Percentiles rank a stretch among this genome's conserved stretches.
phyloP scores from a whole-genome alignment of 2,797 vertebrate genomes.

The Columba guinea region DNA sequence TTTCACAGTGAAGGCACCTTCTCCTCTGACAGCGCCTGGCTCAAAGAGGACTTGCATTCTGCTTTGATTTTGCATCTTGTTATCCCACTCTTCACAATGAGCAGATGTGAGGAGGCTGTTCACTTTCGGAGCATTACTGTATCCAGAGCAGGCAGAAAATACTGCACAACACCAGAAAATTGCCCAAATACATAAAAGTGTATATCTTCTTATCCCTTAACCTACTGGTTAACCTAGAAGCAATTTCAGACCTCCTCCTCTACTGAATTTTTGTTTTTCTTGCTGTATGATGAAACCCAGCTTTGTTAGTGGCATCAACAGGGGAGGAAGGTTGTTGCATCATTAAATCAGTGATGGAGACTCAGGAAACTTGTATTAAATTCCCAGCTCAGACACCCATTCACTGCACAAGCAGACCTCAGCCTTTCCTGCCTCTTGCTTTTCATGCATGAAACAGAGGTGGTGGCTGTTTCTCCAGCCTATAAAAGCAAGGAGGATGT shows the following conservation, averaged over 20 bases:
- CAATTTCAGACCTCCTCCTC: neutral
- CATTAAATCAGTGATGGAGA: neutral
- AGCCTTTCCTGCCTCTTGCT: neutral
- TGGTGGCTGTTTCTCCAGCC: neutral
- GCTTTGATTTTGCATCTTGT: conserved; percentile 48
- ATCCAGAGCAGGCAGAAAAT: neutral
- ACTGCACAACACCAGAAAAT: neutral
- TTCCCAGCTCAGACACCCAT: neutral
- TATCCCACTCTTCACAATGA: conserved; percentile 44
- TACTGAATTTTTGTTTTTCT: neutral
- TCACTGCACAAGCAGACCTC: neutral
- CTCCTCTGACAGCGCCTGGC: neutral
- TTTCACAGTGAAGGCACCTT: neutral
- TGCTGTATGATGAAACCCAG: neutral
- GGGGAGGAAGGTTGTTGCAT: neutral
- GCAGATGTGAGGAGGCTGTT: conserved; percentile 49
- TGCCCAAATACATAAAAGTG: neutral
- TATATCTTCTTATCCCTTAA: neutral
- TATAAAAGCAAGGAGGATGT: neutral
- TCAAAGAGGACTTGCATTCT: neutral
- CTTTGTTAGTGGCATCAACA: neutral
- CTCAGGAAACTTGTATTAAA: neutral
- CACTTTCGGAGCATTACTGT: neutral
- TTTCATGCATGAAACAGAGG: neutral
- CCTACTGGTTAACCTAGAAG: neutral